Percentiles rank a stretch among this genome's conserved stretches.
phyloP scores from a whole-genome alignment of 53 echinoderm and acorn worm species.

The Echinarachnius parma region DNA sequence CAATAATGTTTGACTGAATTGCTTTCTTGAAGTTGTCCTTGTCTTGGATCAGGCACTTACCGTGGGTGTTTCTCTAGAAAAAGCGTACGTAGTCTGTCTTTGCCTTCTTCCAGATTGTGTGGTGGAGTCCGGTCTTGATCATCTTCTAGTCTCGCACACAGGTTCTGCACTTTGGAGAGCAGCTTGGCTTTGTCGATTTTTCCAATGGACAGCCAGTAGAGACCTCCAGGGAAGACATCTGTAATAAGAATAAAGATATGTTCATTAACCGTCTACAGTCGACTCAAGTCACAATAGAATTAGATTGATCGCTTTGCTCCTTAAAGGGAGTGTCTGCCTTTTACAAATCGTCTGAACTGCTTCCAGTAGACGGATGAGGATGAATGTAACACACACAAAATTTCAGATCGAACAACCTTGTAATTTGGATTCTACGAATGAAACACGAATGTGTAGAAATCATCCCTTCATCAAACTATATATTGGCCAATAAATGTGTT shows the following conservation, averaged over 20 bases:
- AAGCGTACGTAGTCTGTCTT: constrained; percentile 69
- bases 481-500: too few species aligned
- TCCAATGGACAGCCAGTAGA: constrained; percentile 72
- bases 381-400: too few species aligned
- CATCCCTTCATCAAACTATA: too few species aligned
- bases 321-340: too few species aligned
- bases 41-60: constrained; percentile 31
- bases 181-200: constrained; percentile 73
- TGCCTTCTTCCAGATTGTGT: constrained; percentile 78
- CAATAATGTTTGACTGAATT: too few species aligned
- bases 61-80: constrained; percentile 80
- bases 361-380: too few species aligned
- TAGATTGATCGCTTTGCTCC: background rate
- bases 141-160: constrained; percentile 77
- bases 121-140: constrained; percentile 58
- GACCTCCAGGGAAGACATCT: constrained; percentile 90
- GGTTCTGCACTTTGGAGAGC: constrained; percentile 80
- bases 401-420: too few species aligned
- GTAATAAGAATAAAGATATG: background rate
- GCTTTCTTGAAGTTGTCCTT: too few species aligned
- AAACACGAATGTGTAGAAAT: too few species aligned
- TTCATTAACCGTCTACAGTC: background rate
- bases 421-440: too few species aligned
- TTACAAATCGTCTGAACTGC: too few species aligned
- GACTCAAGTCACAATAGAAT: too few species aligned